Percentiles rank a stretch among this genome's conserved stretches.
Evolutionary conservation across 2,113 vertebrate species (phyloP).

Genomic region (Taxidea taxus): DNA sequence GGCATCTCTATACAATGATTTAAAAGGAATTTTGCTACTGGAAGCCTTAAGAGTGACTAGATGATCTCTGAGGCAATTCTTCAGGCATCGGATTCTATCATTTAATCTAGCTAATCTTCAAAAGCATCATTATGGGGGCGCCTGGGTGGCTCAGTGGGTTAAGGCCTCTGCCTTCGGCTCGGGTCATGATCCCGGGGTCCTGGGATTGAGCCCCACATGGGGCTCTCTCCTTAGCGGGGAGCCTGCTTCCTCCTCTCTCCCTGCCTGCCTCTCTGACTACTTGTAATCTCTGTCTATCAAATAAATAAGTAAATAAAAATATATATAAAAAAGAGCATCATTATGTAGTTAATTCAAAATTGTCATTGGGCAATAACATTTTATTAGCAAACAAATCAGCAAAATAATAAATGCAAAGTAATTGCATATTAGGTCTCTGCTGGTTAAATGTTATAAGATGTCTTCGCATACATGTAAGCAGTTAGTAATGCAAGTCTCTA

Average conservation of each 20-base stretch:
- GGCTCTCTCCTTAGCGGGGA: no score
- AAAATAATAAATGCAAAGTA: constrained; percentile 62
- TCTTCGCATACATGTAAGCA: neutral
- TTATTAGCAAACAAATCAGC: constrained; percentile 64
- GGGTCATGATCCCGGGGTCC: no score
- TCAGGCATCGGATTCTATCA: neutral
- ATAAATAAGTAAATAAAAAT: no score
- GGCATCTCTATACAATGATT: neutral
- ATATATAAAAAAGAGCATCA: no score
- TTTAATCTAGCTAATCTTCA: constrained; percentile 57
- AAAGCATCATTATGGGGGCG: constrained; percentile 52
- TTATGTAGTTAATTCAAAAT: constrained; percentile 59
- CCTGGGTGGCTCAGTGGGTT: no score
- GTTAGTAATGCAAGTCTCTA: constrained; percentile 27
- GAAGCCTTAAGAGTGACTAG: constrained; percentile 16
- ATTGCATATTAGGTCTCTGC: constrained; percentile 47
- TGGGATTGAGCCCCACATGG: no score
- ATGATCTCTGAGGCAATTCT: constrained; percentile 37
- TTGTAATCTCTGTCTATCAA: no score
- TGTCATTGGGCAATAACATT: constrained; percentile 62
- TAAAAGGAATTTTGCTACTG: neutral
- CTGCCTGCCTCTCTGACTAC: no score
- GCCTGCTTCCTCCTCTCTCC: no score
- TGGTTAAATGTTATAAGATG: neutral
- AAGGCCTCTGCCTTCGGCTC: no score